Percentiles rank a stretch among this genome's conserved stretches.
Evolutionary conservation across 2,113 vertebrate genomes (phyloP).

Genomic region (Tachysurus fulvidraco): DNA sequence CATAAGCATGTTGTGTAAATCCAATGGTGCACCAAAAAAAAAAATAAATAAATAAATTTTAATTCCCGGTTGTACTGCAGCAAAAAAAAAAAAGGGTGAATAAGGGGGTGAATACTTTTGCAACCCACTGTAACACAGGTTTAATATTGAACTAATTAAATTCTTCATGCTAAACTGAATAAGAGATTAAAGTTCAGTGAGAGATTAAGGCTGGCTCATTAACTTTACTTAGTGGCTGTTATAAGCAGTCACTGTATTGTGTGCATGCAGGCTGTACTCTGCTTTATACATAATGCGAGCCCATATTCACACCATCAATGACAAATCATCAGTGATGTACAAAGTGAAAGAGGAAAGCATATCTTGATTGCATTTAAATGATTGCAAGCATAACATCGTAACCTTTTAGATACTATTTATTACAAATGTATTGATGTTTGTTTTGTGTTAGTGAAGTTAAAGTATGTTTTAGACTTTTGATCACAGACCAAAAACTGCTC

Average conservation of each 20-base stretch:
- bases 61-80: too few species aligned
- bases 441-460: neutral
- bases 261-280: neutral
- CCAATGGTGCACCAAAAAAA: too few species aligned
- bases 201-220: constrained; percentile 30
- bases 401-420: neutral
- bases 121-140: neutral
- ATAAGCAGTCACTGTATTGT: neutral
- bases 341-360: neutral
- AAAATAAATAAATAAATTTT: too few species aligned
- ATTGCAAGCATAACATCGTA: neutral
- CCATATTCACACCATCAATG: neutral
- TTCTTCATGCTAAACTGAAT: neutral
- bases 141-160: neutral
- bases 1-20: too few species aligned
- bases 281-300: neutral
- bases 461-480: neutral
- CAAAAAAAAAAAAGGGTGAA: too few species aligned
- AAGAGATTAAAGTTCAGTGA: constrained; percentile 19
- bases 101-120: too few species aligned
- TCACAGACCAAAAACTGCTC: neutral
- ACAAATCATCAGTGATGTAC: constrained; percentile 10
- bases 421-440: neutral
- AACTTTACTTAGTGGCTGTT: constrained; percentile 14
- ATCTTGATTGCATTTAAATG: constrained; percentile 5